Conservation (phyloP, 2,113 vertebrate species). For the Psammodynastes pulverulentus region DNA sequence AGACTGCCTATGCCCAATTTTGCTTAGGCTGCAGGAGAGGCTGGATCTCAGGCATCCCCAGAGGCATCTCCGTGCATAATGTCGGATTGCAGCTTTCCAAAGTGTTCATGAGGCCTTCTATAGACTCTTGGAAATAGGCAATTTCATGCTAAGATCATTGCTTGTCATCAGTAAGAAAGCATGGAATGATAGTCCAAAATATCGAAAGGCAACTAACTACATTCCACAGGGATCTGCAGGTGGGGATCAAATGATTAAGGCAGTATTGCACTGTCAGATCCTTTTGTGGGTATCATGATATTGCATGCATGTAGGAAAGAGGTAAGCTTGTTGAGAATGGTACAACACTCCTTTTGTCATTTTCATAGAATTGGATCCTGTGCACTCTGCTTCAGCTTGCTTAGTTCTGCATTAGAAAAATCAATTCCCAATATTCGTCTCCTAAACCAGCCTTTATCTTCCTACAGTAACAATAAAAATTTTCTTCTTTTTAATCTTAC, state of each 20-base stretch:
- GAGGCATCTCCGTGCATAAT: background rate
- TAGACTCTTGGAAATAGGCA: background rate
- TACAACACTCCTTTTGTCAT: background rate
- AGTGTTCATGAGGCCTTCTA: background rate
- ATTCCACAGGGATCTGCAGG: background rate
- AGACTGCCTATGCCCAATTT: background rate
- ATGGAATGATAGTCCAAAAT: background rate
- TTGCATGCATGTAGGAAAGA: background rate
- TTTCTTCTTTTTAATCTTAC: background rate
- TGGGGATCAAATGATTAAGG: background rate
- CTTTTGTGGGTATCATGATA: background rate
- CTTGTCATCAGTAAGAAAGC: background rate
- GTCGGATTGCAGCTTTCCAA: background rate
- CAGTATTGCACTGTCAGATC: background rate
- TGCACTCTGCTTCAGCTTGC: background rate
- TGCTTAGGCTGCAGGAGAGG: background rate
- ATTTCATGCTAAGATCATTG: background rate
- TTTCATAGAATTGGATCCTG: background rate
- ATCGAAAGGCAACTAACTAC: background rate
- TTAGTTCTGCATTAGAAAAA: background rate
- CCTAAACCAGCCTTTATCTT: background rate
- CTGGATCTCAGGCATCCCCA: background rate
- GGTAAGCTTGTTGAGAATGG: background rate
- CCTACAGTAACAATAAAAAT: background rate
- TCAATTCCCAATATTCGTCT: background rate